Conservation (phyloP, 1,140 invertebrate genomes). For the Oscheius sp. region DNA sequence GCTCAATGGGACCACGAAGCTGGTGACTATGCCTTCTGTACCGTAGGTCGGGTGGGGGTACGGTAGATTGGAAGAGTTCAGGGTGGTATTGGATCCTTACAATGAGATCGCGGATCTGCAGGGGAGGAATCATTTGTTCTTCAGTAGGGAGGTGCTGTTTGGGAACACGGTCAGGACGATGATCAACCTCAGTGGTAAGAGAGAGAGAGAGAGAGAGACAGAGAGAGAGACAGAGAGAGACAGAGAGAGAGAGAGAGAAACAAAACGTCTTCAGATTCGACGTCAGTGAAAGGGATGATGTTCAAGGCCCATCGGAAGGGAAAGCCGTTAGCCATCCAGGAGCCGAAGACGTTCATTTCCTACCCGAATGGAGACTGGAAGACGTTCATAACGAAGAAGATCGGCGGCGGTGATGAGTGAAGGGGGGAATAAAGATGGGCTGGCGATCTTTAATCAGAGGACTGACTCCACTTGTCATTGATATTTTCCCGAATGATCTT, state of each 20-base stretch:
- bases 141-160: slow-evolving; percentile 20
- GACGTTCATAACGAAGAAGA: no score
- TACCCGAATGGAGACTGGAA: no score
- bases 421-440: no score
- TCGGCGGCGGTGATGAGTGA: no score
- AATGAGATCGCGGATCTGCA: background rate
- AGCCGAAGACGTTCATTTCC: no score
- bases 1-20: slow-evolving; percentile 9
- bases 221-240: background rate
- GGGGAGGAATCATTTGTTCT: slow-evolving; percentile 14
- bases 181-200: slow-evolving; percentile 9
- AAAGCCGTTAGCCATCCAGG: no score
- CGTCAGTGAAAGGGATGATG: no score
- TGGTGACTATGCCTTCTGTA: slow-evolving; percentile 9
- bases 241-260: background rate
- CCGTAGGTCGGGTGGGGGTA: background rate
- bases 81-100: slow-evolving; percentile 7
- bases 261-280: no score
- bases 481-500: no score
- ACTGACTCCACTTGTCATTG: no score
- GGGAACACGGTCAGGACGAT: slow-evolving; percentile 1
- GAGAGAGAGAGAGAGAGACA: background rate
- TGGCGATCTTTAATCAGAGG: no score
- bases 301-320: no score
- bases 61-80: background rate